A percentile compares a stretch with the other conserved stretches of the same genome.
Conservation (phyloP, 2,113 vertebrate genomes). For the Meleagris gallopavo region DNA sequence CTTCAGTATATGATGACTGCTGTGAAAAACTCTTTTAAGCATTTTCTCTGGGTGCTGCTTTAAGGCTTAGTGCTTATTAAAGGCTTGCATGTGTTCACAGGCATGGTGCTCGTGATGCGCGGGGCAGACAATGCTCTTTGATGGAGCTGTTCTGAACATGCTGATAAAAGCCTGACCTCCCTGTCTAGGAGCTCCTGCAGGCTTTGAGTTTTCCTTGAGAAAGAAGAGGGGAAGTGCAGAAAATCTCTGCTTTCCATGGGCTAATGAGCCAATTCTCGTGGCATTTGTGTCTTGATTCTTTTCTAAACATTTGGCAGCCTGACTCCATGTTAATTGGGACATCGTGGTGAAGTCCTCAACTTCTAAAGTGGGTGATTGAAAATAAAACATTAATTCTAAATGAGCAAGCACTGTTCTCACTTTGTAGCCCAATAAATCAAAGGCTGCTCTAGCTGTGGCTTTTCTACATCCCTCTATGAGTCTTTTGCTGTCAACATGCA, state of each 20-base stretch:
- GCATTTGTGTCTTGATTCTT: neutral
- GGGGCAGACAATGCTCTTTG: rapidly evolving
- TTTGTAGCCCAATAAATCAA: neutral
- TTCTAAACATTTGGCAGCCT: neutral
- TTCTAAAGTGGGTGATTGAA: neutral
- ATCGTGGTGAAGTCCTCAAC: neutral
- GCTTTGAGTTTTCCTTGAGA: neutral
- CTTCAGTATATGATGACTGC: rapidly evolving
- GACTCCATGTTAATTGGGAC: neutral
- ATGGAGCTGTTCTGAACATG: neutral
- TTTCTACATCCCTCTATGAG: neutral
- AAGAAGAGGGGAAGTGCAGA: neutral
- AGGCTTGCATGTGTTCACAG: neutral
- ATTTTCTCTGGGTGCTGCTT: neutral
- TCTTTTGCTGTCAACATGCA: neutral
- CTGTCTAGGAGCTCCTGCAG: neutral
- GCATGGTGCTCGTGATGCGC: rapidly evolving
- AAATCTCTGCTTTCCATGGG: neutral
- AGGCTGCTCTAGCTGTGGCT: neutral
- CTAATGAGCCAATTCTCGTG: neutral
- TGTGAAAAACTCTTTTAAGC: neutral
- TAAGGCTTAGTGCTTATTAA: neutral
- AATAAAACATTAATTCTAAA: neutral
- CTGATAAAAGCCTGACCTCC: neutral
- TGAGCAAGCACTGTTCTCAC: neutral